Base-by-base conservation (phyloP, 2,888 invertebrate species). In the Steinernema hermaphroditum region DNA sequence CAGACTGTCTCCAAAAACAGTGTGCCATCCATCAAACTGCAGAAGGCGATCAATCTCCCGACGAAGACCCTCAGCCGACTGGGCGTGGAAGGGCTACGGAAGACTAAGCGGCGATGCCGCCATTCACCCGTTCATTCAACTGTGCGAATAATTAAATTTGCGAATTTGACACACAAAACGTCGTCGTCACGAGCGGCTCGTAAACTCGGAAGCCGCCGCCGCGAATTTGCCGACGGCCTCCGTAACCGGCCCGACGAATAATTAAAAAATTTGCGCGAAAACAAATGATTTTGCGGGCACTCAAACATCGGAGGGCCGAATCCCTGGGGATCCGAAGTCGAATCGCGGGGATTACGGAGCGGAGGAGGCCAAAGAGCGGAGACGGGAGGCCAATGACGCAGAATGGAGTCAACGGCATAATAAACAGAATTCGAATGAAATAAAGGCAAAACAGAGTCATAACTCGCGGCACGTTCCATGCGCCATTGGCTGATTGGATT, bases 91-190 rank as follows among this genome's bases (percentile, higher is more conserved):
- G n/a, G n/a, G n/a, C n/a, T n/a, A n/a, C n/a, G n/a, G 50, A 50
- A 29, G 62, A 29, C 62, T 54, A 54, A 54, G 27, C 27, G 27
- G 32, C 8, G 6, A 37, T 37, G 29, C 62, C 16, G 62, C 62
- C 62, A 54, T 54, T 54, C 54, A 27, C 24, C 54, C 54, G 29
- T 62, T 62, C 62, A 62, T 62, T 62, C 62, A 62, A 62, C 62
- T 62, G 62, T 62, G 62, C 32, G 62, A 62, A 62, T 62, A 62
- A 62, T 62, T 62, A 62, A 62, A 62, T 62, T 62, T 62, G 62
- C 6, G 32, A 27, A 50, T 50, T 50, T 50, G 50, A 62, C 62
- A 62, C 54, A 54, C 62, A 62, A 62, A 62, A 62, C 62, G 62
- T 34, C 62, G 62, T 62, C 62, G 27, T 2, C 19, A 54, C 54